Percentiles rank a stretch among this genome's conserved stretches.
Evolutionary conservation across 2,888 invertebrate genomes (phyloP).

Genomic region (Sinohyriopsis cumingii): DNA sequence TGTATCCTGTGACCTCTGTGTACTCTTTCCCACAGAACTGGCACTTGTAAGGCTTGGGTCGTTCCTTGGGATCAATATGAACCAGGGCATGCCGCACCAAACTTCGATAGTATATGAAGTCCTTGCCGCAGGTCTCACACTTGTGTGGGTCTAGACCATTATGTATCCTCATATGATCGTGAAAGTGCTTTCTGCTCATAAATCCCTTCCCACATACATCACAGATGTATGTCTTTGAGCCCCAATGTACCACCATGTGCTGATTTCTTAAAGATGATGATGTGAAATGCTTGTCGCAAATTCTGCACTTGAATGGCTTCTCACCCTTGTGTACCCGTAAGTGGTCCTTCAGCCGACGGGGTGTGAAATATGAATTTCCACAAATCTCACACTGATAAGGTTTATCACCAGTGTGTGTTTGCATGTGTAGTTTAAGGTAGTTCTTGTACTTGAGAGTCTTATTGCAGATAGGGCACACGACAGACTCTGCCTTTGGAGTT

Average conservation of each 20-base stretch:
- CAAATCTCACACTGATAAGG: constrained; percentile 34
- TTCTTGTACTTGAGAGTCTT: constrained; percentile 36
- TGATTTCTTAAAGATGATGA: constrained; percentile 32
- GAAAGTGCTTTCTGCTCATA: constrained; percentile 38
- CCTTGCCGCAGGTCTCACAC: constrained; percentile 38
- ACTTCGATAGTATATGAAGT: constrained; percentile 41
- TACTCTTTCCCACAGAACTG: constrained; percentile 42
- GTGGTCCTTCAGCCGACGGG: constrained; percentile 27
- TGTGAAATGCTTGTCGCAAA: constrained; percentile 32
- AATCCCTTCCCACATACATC: constrained; percentile 42
- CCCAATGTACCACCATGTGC: constrained; percentile 38
- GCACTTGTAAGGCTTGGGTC: constrained; percentile 38
- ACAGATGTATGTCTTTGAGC: constrained; percentile 35
- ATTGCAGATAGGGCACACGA: constrained; percentile 31
- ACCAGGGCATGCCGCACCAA: constrained; percentile 29
- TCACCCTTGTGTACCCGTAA: constrained; percentile 34
- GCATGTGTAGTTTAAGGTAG: constrained; percentile 36
- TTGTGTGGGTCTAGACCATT: constrained; percentile 33
- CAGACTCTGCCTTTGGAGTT: constrained; percentile 12
- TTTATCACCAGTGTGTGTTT: constrained; percentile 25
- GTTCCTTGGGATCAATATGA: constrained; percentile 32
- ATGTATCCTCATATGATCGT: constrained; percentile 38
- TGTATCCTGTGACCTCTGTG: constrained; percentile 41
- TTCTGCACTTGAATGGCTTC: constrained; percentile 33
- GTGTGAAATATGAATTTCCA: constrained; percentile 24